Conservation (phyloP, 1,140 invertebrate species). For the Drosophila orosa region DNA sequence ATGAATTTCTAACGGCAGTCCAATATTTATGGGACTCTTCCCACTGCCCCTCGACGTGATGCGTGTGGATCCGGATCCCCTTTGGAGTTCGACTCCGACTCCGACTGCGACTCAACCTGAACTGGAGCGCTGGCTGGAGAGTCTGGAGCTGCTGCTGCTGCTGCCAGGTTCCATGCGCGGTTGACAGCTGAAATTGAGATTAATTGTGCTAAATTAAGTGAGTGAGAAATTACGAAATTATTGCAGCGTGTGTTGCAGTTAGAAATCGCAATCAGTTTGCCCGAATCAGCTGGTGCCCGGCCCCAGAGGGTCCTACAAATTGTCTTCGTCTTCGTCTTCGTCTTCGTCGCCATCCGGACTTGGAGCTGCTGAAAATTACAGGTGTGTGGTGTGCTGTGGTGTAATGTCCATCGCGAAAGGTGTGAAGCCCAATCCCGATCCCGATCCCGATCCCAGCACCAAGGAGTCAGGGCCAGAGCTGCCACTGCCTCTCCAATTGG, state of each 20-base stretch:
- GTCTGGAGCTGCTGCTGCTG: not conserved
- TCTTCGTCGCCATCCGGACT: conserved; percentile 39
- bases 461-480: conserved; percentile 7
- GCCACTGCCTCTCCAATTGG: conserved; percentile 23
- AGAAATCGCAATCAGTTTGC: conserved; percentile 77
- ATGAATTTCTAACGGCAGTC: conserved; percentile 73
- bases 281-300: conserved; percentile 46
- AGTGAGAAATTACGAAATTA: conserved; percentile 82
- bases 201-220: conserved; percentile 81
- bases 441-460: conserved; percentile 14
- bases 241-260: conserved; percentile 73
- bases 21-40: conserved; percentile 77
- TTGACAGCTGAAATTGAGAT: conserved; percentile 81
- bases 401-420: conserved; percentile 47
- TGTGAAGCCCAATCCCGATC: conserved; percentile 64
- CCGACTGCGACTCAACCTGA: conserved; percentile 43
- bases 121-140: conserved; percentile 26
- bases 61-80: conserved; percentile 32
- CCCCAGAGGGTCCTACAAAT: conserved; percentile 62
- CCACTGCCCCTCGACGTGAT: conserved; percentile 46
- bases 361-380: conserved; percentile 66
- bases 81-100: conserved; percentile 12
- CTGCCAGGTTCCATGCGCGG: conserved; percentile 28
- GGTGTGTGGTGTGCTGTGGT: conserved; percentile 56
- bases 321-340: conserved; percentile 60